phyloP scores from a whole-genome alignment of 2,113 vertebrate genomes.

The Saccopteryx bilineata region DNA sequence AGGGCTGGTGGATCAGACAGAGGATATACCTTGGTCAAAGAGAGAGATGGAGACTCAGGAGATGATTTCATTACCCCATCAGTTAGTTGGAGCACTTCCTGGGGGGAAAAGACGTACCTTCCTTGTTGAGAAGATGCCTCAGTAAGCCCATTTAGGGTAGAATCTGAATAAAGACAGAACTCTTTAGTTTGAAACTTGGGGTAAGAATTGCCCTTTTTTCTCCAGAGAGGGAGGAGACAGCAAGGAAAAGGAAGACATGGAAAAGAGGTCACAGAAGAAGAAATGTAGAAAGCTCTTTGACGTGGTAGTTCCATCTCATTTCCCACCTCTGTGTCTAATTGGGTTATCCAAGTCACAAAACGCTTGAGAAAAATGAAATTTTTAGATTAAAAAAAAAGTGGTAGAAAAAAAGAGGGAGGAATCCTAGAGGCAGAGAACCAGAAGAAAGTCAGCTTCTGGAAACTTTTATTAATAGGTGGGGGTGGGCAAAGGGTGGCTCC shows the following conservation, averaged over 20 bases:
- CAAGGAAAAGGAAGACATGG: not conserved
- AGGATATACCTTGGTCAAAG: not conserved
- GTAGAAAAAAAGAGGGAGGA: not conserved
- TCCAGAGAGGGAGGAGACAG: not conserved
- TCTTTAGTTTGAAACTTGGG: not conserved
- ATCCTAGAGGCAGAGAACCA: not conserved
- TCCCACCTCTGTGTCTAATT: not conserved
- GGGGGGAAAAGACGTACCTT: not conserved
- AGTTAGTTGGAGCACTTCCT: not conserved
- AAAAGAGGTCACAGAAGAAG: not conserved
- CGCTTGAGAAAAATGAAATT: not conserved
- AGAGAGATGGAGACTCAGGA: not conserved
- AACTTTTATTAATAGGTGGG: not conserved
- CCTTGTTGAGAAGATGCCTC: not conserved
- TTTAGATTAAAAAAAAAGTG: slow-evolving; percentile 1
- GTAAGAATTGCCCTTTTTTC: not conserved
- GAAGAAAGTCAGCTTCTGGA: not conserved
- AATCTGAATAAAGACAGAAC: not conserved
- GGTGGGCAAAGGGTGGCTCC: not conserved
- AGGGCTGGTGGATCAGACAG: not conserved
- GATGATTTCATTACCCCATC: not conserved
- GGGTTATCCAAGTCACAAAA: slow-evolving; percentile 2
- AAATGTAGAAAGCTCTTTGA: not conserved
- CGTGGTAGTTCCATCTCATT: not conserved
- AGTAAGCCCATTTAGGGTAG: not conserved